A percentile compares a stretch with the other conserved stretches of the same genome.
Evolutionary conservation across 2,113 vertebrate species (phyloP).

Genomic region (Herpetotheres cachinnans): DNA sequence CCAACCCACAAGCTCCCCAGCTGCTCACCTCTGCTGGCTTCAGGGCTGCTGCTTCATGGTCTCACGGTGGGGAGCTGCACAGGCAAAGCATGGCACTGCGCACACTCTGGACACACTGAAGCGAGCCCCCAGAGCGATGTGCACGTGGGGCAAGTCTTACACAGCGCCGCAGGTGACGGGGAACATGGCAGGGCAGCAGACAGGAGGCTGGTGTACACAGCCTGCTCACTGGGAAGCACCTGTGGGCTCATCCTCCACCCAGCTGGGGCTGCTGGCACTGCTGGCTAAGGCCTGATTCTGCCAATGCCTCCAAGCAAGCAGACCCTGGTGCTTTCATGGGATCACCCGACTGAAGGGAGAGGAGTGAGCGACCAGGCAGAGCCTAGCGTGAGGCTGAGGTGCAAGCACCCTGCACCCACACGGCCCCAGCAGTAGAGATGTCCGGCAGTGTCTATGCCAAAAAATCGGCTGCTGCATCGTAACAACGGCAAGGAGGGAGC

Average conservation of each 20-base stretch:
- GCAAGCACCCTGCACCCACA: fast-evolving
- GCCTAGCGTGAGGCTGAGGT: neutral
- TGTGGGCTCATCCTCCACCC: neutral
- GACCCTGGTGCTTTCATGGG: neutral
- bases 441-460: too few relatives aligned
- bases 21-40: neutral
- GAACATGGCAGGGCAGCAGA: neutral
- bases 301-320: neutral
- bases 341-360: neutral
- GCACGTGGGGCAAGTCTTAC: fast-evolving
- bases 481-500: neutral
- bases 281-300: neutral
- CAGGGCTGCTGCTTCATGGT: neutral
- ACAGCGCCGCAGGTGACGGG: fast-evolving
- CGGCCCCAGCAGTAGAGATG: neutral
- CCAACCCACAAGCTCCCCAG: neutral
- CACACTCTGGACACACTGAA: neutral
- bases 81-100: fast-evolving
- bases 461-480: neutral
- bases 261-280: neutral
- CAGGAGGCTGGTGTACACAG: neutral
- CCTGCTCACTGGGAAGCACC: neutral
- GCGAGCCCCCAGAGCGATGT: fast-evolving
- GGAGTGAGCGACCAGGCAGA: neutral
- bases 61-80: neutral